Percentiles rank a stretch among this genome's conserved stretches.
These are phyloP conservation scores for Pelodiscus sinensis DNA, from an alignment of 2,113 vertebrate species.

Conservation along the genomic window DNA sequence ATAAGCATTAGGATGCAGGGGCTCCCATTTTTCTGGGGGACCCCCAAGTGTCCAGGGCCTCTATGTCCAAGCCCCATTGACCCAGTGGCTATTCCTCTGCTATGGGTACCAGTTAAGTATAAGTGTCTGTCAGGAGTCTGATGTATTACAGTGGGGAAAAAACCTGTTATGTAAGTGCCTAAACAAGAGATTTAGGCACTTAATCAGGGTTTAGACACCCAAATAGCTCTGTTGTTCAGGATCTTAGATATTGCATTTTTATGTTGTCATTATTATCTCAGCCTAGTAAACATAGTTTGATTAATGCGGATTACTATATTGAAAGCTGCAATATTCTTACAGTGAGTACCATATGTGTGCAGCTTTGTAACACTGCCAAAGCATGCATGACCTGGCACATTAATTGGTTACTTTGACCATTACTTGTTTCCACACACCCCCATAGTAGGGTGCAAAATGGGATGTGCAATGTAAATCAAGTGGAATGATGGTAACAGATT, in stretches of 20 bases:
- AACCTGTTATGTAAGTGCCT: too few species aligned
- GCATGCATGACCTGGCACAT: background rate
- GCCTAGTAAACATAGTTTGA: background rate
- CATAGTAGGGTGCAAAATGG: background rate
- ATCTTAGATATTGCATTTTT: background rate
- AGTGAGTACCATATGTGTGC: background rate
- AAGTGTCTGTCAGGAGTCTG: too few species aligned
- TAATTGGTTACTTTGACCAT: background rate
- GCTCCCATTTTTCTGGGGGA: too few species aligned
- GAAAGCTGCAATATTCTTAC: background rate
- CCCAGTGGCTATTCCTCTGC: too few species aligned
- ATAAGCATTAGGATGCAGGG: fast-evolving
- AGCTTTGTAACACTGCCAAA: background rate
- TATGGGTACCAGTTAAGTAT: too few species aligned
- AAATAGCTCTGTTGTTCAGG: background rate
- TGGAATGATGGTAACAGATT: background rate
- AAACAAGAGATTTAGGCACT: too few species aligned
- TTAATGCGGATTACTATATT: background rate
- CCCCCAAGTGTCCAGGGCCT: too few species aligned
- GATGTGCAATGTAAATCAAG: background rate
- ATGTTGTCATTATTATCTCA: background rate
- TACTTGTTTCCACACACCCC: background rate
- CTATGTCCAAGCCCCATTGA: too few species aligned
- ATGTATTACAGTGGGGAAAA: too few species aligned
- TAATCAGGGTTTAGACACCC: too few species aligned